phyloP scores from a whole-genome alignment of 2,888 invertebrate species.

The Odontothrips loti region DNA sequence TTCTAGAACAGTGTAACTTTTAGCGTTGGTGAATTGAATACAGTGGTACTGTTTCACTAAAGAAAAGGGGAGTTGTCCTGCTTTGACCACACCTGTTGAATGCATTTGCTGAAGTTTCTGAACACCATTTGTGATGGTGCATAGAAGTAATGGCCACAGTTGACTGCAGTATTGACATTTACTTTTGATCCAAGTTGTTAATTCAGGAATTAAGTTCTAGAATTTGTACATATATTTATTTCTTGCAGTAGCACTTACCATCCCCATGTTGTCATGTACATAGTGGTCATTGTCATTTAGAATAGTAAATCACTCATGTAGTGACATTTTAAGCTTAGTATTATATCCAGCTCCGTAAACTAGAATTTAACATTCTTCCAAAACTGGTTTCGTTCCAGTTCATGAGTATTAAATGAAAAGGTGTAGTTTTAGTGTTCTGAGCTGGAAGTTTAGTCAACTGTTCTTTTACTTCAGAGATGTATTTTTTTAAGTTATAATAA shows the following conservation, averaged over 20 bases:
- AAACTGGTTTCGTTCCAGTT: background rate
- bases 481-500: constrained; percentile 20
- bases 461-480: constrained; percentile 4
- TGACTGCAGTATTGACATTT: background rate
- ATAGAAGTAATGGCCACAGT: too few species aligned
- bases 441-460: constrained; percentile 1
- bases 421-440: background rate
- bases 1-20: too few species aligned
- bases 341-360: background rate
- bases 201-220: background rate
- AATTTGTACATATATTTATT: constrained; percentile 14
- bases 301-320: background rate
- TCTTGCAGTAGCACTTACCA: background rate
- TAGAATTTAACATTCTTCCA: background rate
- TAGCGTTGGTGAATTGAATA: background rate
- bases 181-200: background rate
- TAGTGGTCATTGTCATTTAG: background rate
- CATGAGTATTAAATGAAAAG: background rate
- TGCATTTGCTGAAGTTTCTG: too few species aligned
- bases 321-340: background rate
- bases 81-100: too few species aligned
- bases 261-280: background rate
- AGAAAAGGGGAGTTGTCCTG: too few species aligned
- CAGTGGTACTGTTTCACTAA: background rate
- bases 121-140: too few species aligned